These are phyloP conservation scores for Marmota flaviventris DNA, from an alignment of 2,113 vertebrate genomes.

Conservation along the genomic window DNA sequence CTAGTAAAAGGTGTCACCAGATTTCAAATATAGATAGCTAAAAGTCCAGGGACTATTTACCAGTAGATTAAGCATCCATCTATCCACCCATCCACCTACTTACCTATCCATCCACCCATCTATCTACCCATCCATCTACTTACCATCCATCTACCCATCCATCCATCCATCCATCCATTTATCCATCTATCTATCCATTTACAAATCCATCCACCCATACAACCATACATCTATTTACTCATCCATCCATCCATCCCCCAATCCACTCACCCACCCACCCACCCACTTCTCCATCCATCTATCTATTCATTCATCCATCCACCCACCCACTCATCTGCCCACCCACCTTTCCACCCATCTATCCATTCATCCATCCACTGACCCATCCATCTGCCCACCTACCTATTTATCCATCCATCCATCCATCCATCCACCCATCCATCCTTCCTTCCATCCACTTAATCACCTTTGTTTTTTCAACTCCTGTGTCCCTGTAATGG, in stretches of 20 bases:
- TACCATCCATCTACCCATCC: neutral
- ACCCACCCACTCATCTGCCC: fast-evolving
- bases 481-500: neutral
- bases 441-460: neutral
- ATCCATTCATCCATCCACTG: neutral
- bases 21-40: neutral
- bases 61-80: neutral
- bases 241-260: neutral
- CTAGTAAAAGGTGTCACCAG: neutral
- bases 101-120: neutral
- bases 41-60: neutral
- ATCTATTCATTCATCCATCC: neutral
- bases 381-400: neutral
- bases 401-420: neutral
- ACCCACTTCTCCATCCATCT: neutral
- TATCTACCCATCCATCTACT: neutral
- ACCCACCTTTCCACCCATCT: neutral
- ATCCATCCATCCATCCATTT: neutral
- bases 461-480: neutral
- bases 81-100: too few species aligned
- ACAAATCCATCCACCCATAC: too few species aligned
- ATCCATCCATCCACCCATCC: too few species aligned
- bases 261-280: neutral
- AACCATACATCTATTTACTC: too few species aligned
- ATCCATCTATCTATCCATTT: too few species aligned